Evolutionary conservation across 2,113 vertebrate species (phyloP).

Genomic region (Hippopotamus amphibius): DNA sequence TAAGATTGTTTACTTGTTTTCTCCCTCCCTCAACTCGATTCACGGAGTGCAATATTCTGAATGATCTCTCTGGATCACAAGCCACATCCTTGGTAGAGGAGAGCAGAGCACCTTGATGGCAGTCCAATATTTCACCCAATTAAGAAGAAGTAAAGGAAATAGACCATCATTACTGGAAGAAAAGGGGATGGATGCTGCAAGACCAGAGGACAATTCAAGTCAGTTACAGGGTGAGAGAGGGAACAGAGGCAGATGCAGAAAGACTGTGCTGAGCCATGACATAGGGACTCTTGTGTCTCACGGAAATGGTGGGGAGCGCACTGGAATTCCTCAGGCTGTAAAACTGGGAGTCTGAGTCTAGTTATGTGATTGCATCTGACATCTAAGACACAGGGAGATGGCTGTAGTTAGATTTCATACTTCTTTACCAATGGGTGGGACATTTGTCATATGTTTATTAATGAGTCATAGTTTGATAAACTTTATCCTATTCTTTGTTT

Average conservation of each 20-base stretch:
- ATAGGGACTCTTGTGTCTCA: accelerated
- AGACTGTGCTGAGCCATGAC: too few species aligned
- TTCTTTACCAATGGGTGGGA: not conserved
- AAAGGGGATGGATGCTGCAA: not conserved
- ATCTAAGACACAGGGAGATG: not conserved
- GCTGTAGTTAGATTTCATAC: not conserved
- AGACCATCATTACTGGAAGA: not conserved
- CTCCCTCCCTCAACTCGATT: not conserved
- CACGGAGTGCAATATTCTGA: not conserved
- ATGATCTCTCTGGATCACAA: not conserved
- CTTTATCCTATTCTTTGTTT: not conserved
- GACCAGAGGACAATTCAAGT: not conserved
- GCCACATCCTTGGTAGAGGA: not conserved
- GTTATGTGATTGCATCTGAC: not conserved
- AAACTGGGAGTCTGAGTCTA: not conserved
- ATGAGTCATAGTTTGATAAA: not conserved
- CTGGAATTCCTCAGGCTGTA: not conserved
- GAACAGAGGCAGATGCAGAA: not conserved
- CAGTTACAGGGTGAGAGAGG: not conserved
- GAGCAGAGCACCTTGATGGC: not conserved
- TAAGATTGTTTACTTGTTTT: not conserved
- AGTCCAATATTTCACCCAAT: not conserved
- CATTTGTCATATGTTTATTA: not conserved
- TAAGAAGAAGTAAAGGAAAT: not conserved
- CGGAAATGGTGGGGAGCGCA: not conserved